Evolutionary conservation across 2,888 invertebrate genomes (phyloP).

Genomic region (Cantharis nigra): DNA sequence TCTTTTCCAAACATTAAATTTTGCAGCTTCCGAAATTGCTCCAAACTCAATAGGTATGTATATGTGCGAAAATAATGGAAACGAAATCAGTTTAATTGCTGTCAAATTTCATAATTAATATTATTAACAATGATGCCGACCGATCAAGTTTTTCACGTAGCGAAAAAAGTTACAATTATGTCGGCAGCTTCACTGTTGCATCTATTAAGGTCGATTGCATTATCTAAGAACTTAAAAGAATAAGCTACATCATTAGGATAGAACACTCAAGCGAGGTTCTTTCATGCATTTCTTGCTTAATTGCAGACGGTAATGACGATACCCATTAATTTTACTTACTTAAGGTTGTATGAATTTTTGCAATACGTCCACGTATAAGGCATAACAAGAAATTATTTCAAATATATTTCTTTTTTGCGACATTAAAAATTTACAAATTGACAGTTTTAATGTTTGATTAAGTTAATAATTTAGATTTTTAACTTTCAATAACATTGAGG

Average conservation of each 20-base stretch:
- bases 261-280: neutral
- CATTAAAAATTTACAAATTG: neutral
- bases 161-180: neutral
- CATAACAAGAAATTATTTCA: constrained; percentile 13
- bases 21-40: too few relatives aligned
- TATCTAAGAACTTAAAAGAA: neutral
- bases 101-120: neutral
- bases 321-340: constrained; percentile 17
- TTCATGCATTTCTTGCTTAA: constrained; percentile 15
- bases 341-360: constrained; percentile 14
- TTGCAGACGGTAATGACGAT: constrained; percentile 9
- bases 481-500: neutral
- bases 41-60: neutral
- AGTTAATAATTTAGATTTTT: neutral
- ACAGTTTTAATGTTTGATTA: neutral
- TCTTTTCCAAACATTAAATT: too few relatives aligned
- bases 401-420: neutral
- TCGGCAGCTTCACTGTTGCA: neutral
- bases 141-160: neutral
- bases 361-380: constrained; percentile 10
- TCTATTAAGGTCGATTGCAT: neutral
- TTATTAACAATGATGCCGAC: neutral
- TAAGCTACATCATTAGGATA: neutral
- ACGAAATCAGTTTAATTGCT: neutral
- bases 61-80: neutral